phyloP scores from a whole-genome alignment of 1,140 invertebrate genomes.

The Brachionus manjavacas region DNA sequence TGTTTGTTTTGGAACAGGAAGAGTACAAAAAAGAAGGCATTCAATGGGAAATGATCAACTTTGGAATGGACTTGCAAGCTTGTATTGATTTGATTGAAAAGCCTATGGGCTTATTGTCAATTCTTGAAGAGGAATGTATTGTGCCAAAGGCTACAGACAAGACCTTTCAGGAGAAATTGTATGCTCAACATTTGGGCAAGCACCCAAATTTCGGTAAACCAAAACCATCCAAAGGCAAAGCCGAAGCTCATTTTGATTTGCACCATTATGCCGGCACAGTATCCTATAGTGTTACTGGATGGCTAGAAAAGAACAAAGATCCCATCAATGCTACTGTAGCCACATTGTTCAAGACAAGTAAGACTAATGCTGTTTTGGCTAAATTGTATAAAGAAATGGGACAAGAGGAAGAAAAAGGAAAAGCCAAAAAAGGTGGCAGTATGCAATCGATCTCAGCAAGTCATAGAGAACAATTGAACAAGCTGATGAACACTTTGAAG shows the following conservation, averaged over 20 bases:
- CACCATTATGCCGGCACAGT: slow-evolving; percentile 97
- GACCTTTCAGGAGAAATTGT: slow-evolving; percentile 93
- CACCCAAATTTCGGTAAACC: slow-evolving; percentile 94
- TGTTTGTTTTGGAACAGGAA: slow-evolving; percentile 99
- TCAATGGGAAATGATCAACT: slow-evolving; percentile 98
- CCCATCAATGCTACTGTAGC: slow-evolving; percentile 94
- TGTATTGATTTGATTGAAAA: slow-evolving; percentile 99
- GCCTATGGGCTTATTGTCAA: slow-evolving; percentile 99
- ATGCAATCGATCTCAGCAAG: slow-evolving; percentile 86
- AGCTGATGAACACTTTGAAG: slow-evolving; percentile 90
- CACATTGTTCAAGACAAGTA: slow-evolving; percentile 19
- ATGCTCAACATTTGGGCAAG: slow-evolving; percentile 96
- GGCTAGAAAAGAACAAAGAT: slow-evolving; percentile 99
- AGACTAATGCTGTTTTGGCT: slow-evolving; percentile 12
- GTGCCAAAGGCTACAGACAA: slow-evolving; percentile 98
- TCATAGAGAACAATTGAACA: slow-evolving; percentile 89
- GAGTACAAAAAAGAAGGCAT: slow-evolving; percentile 97
- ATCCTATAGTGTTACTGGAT: slow-evolving; percentile 71
- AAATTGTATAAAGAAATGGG: slow-evolving; percentile 28
- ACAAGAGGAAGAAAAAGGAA: slow-evolving; percentile 49
- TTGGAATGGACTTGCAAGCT: slow-evolving; percentile 94
- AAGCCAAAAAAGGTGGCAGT: slow-evolving; percentile 90
- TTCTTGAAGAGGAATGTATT: slow-evolving; percentile 99
- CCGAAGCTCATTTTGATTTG: slow-evolving; percentile 92
- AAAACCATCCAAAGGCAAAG: slow-evolving; percentile 89